Evolutionary conservation across 2,113 vertebrate genomes (phyloP).

Genomic region (Caretta caretta): DNA sequence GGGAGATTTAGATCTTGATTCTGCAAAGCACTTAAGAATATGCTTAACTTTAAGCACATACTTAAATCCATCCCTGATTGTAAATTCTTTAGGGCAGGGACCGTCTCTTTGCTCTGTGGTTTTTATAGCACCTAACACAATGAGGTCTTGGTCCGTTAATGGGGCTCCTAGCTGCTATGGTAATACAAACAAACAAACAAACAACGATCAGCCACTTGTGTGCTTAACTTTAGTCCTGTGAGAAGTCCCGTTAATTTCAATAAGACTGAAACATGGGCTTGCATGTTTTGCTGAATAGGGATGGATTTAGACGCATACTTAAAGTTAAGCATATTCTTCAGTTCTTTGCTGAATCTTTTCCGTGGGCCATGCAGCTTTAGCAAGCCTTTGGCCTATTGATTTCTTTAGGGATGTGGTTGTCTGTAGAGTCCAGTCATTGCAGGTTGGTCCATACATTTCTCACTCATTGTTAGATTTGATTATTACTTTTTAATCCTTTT

Average conservation of each 20-base stretch:
- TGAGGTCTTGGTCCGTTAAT: background rate
- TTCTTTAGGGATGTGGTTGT: background rate
- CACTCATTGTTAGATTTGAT: constrained; percentile 1
- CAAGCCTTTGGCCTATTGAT: background rate
- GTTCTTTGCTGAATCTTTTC: background rate
- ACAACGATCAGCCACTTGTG: background rate
- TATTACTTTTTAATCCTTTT: constrained; percentile 12
- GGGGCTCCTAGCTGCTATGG: background rate
- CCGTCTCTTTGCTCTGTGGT: background rate
- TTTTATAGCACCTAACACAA: background rate
- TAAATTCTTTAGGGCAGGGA: background rate
- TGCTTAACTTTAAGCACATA: background rate
- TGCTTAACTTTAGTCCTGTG: background rate
- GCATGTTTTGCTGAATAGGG: background rate
- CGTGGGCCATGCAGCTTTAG: accelerated
- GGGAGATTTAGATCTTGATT: background rate
- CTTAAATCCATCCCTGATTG: background rate
- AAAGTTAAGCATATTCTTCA: background rate
- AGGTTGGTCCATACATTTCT: background rate
- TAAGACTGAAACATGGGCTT: background rate
- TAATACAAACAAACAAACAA: background rate
- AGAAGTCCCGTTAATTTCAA: background rate
- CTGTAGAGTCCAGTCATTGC: background rate
- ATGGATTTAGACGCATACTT: background rate
- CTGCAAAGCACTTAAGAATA: background rate